Evolutionary conservation across 2,797 vertebrate species (phyloP).

Genomic region (Arnoldichthys spilopterus): DNA sequence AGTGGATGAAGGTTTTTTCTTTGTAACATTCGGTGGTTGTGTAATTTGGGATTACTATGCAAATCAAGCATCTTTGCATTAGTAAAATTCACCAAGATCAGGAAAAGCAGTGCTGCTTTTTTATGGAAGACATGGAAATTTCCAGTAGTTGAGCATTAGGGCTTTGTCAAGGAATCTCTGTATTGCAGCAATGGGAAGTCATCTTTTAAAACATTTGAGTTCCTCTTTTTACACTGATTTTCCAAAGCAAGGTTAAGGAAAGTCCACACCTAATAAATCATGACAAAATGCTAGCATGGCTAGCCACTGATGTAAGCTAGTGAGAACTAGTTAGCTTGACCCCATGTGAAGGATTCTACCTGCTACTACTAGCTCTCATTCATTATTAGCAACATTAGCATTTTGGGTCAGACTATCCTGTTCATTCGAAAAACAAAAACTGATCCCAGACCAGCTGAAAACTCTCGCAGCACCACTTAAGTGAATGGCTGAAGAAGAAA

Average conservation of each 20-base stretch:
- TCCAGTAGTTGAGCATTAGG: slow-evolving; percentile 17
- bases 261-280: background rate
- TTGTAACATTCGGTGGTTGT: slow-evolving; percentile 20
- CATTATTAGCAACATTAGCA: slow-evolving; percentile 10
- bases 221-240: slow-evolving; percentile 2
- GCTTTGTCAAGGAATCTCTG: background rate
- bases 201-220: background rate
- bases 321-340: background rate
- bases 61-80: slow-evolving; percentile 71
- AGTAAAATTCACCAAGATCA: slow-evolving; percentile 63
- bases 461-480: background rate
- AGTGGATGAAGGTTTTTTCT: slow-evolving; percentile 22
- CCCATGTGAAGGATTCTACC: background rate
- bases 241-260: background rate
- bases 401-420: slow-evolving; percentile 11
- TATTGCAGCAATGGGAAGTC: background rate
- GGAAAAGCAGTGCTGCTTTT: slow-evolving; percentile 50
- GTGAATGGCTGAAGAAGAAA: slow-evolving; percentile 32
- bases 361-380: background rate
- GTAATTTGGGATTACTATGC: slow-evolving; percentile 55
- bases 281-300: background rate
- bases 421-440: slow-evolving; percentile 4
- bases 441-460: slow-evolving; percentile 19
- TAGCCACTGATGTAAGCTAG: background rate
- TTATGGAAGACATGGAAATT: slow-evolving; percentile 47